Base-by-base conservation (phyloP, 1,140 invertebrate genomes). In the Rhagoletis zephyria region DNA sequence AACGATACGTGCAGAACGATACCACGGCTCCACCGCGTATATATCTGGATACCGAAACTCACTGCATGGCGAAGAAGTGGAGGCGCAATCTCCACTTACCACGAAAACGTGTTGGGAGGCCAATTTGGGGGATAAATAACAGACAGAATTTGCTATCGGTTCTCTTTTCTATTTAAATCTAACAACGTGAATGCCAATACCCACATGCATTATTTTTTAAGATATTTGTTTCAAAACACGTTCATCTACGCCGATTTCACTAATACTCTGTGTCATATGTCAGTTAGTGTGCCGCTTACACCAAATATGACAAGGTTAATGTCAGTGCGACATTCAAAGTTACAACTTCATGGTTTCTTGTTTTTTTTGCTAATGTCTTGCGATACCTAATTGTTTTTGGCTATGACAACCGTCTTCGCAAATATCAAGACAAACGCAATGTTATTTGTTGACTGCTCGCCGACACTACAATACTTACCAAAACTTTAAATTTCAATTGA, bases 241-340 rank as follows among this genome's bases (percentile, higher is more conserved):
- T 1, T 30, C 10, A 19, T 65, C 10, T 16, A 14, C 67, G 10
- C 12, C 42, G 40, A 4, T 42, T 40, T 45, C 67, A 45, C 42
- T 30, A 10, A 45, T 6, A 48, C 61, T 63, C 10, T 63, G 10
- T 63, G 61, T 63, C 61, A 63, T n/a, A 12, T 63, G 4, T 1
- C 7, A 12, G 61, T 63, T 67, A 30, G 64, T 67, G n/a, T 30
- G 64, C 40, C n/a, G 5, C 12, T 51, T 51, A 51, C 16, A 9
- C 48, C 74, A n/a, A 77, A 77, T 77, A 51, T 10, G 1, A 30
- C 48, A 77, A 77, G 45, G 74, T 77, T 30, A 77, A 56, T 77
- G 74, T 51, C 74, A 56, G 4, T 7, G 45, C 42, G 19, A 19
- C 42, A 19, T 70, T 12, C 9, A 42, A 70, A 45, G 4, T 48